phyloP scores from a whole-genome alignment of 2,113 vertebrate genomes.

The Trochalopteron elliotii region DNA sequence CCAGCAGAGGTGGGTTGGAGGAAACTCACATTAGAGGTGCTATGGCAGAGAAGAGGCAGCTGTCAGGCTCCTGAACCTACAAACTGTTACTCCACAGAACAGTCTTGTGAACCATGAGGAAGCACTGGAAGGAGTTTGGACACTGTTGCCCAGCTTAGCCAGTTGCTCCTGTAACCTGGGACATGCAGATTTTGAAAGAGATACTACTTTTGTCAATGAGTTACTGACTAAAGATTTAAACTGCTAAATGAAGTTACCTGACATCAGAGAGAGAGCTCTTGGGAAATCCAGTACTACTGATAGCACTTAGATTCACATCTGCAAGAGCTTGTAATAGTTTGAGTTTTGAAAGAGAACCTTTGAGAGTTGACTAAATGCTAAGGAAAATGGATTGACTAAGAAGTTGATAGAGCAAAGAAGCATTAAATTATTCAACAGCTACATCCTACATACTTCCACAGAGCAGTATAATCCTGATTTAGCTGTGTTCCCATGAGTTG shows the following conservation, averaged over 20 bases:
- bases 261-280: background rate
- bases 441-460: background rate
- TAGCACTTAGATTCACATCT: background rate
- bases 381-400: background rate
- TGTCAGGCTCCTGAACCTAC: background rate
- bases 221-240: background rate
- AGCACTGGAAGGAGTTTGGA: background rate
- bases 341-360: background rate
- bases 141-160: background rate
- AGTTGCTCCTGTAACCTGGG: background rate
- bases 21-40: background rate
- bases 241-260: background rate
- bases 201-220: background rate
- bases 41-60: background rate
- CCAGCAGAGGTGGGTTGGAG: background rate
- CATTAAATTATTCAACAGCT: conserved; percentile 16
- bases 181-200: background rate
- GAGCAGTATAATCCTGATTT: background rate
- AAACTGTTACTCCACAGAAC: background rate
- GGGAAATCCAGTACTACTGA: background rate
- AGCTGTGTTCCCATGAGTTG: background rate
- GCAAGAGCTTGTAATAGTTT: background rate
- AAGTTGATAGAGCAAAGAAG: background rate
- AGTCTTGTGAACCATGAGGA: background rate
- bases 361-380: background rate